Conservation (phyloP, 2,888 invertebrate genomes). For the Teleiodes luculella region DNA sequence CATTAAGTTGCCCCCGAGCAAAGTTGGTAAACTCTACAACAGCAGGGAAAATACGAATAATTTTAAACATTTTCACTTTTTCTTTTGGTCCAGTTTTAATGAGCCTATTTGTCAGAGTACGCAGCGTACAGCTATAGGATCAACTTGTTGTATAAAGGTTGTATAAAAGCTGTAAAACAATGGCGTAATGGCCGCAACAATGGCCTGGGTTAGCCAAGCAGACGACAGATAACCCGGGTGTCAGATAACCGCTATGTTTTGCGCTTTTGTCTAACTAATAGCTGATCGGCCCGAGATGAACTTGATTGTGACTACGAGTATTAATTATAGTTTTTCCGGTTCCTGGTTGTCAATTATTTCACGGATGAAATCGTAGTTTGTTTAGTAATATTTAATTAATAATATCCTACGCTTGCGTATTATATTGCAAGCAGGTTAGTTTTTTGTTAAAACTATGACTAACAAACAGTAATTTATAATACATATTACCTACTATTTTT, state of each 20-base stretch:
- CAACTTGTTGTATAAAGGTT: not conserved
- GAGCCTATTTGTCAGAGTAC: constrained; percentile 8
- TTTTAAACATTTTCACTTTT: constrained; percentile 11
- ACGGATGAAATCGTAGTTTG: too few species aligned
- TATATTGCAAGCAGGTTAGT: too few species aligned
- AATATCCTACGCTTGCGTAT: too few species aligned
- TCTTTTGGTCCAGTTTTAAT: constrained; percentile 8
- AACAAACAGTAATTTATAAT: too few species aligned
- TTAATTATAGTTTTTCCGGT: too few species aligned
- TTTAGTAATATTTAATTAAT: too few species aligned
- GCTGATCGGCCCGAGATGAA: not conserved
- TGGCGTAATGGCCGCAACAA: not conserved
- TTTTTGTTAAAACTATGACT: too few species aligned
- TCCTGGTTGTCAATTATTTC: too few species aligned
- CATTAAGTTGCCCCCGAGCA: not conserved
- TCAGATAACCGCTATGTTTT: not conserved
- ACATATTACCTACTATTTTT: too few species aligned
- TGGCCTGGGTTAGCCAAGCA: not conserved
- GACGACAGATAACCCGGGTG: constrained; percentile 1
- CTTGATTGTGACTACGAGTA: too few species aligned
- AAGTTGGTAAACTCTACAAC: constrained; percentile 4
- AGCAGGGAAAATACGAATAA: constrained; percentile 2
- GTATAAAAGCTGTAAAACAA: constrained; percentile 5
- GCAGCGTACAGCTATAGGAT: not conserved
- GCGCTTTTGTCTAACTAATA: not conserved